These are phyloP conservation scores for Anas platyrhynchos DNA, from an alignment of 2,113 vertebrate genomes.

Conservation along the genomic window DNA sequence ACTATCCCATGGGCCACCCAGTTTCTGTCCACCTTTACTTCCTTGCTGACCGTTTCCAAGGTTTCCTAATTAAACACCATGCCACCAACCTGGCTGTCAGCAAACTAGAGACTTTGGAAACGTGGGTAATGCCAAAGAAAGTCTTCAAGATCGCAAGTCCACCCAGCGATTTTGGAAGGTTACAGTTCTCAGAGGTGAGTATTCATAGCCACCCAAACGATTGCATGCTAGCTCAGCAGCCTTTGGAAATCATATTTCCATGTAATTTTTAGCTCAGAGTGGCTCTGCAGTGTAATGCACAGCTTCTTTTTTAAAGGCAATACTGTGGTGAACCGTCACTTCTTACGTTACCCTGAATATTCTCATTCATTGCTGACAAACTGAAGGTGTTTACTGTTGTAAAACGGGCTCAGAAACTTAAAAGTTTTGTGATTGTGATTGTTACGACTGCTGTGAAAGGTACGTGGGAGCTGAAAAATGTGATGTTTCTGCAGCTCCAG, in stretches of 20 bases:
- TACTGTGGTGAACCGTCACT: neutral
- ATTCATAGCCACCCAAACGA: fast-evolving
- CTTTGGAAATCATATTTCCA: neutral
- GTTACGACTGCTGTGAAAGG: neutral
- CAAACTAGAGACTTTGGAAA: conserved; percentile 96
- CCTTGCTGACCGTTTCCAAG: conserved; percentile 95
- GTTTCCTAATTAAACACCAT: conserved; percentile 92
- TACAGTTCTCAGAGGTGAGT: conserved; percentile 94
- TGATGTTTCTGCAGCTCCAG: neutral
- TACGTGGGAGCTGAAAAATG: neutral
- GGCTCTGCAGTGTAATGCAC: neutral
- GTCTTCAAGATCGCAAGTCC: conserved; percentile 90
- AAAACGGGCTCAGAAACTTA: neutral
- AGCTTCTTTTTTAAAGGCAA: neutral
- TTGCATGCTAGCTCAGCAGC: neutral
- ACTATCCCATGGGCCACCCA: conserved; percentile 94
- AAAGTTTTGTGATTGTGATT: neutral
- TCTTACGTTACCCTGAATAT: neutral
- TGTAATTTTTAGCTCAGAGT: neutral
- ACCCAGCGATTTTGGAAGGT: conserved; percentile 87
- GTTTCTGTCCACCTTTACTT: conserved; percentile 96
- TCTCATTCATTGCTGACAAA: neutral
- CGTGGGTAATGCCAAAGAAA: conserved; percentile 94
- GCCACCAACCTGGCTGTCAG: conserved; percentile 96
- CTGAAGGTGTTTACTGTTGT: neutral